These are phyloP conservation scores for Drosophila prostipennis DNA, from an alignment of 2,888 invertebrate species.

Conservation along the genomic window DNA sequence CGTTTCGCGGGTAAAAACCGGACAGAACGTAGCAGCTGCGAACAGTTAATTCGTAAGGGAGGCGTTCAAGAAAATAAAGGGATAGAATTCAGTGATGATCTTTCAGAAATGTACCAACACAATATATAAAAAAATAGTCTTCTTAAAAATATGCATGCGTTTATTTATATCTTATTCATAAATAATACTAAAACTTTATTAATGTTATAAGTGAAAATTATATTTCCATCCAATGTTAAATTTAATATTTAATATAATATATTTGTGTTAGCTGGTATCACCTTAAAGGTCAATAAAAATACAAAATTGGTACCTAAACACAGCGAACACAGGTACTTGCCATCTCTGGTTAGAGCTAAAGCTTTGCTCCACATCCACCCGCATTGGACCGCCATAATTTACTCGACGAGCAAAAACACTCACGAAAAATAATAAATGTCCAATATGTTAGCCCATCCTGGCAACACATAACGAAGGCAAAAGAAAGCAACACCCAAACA, in stretches of 20 bases:
- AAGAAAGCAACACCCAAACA: constrained; percentile 55
- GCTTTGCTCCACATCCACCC: constrained; percentile 23
- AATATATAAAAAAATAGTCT: not conserved
- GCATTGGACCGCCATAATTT: constrained; percentile 63
- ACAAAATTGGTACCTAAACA: not conserved
- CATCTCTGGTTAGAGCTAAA: constrained; percentile 1
- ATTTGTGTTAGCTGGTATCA: too few species aligned
- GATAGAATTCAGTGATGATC: not conserved
- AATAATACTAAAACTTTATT: too few species aligned
- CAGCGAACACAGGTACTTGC: not conserved
- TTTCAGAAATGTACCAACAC: not conserved
- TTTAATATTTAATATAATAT: not conserved
- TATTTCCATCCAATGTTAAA: not conserved
- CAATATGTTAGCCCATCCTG: constrained; percentile 74
- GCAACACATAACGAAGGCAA: constrained; percentile 58
- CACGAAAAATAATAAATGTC: constrained; percentile 80
- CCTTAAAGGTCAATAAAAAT: not conserved
- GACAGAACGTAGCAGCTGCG: constrained; percentile 1
- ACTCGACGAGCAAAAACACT: constrained; percentile 77
- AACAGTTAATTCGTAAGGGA: constrained; percentile 1
- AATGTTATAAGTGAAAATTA: too few species aligned
- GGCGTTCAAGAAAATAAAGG: too few species aligned
- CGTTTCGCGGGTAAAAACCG: constrained; percentile 36
- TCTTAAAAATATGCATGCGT: too few species aligned
- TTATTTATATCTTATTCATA: too few species aligned